Base-by-base conservation (phyloP, 1,140 invertebrate species). In the Rhopalosiphum maidis region DNA sequence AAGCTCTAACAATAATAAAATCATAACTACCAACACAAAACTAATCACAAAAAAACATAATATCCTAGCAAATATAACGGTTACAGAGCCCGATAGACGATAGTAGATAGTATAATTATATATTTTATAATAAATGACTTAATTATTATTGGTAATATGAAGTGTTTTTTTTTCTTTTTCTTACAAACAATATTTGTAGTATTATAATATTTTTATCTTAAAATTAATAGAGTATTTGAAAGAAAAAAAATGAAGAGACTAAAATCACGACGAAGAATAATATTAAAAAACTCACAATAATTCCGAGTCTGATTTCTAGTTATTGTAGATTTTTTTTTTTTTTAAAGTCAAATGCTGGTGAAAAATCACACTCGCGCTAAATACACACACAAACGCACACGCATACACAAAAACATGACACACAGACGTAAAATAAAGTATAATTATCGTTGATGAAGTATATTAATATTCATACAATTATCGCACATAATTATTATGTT, bases 1-100 rank as follows among this genome's bases (percentile, higher is more conserved):
- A 88, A 88, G 86, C 86, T 22, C 86, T 88, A 87, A 88, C 86
- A 88, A 51, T 48, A 88, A 88, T 88, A n/a, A 46, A 88, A 88
- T 18, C 86, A 41, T 88, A 88, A 88, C 86, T 88, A 88, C 86
- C 11, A 88, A 88, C 86, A 21, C 86, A 88, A 88, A 88, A 88
- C 43, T 88, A 88, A 51, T 88, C 86, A 48, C 46, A n/a, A 88
- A n/a, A 87, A 51, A 88, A 86, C 41, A 86, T 22, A 51, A 88
- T 41, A n/a, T 88, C 43, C 51, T 37, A 30, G 86, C 46, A 7
- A 87, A 87, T 87, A 87, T 30, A 88, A 88, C 86, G 46, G 86
- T 88, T 48, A 48, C 46, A 48, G 46, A 88, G 43, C 86, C 46
- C 86, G 46, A 88, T 48, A 21, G 46, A 25, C 86, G 46, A 88